Percentiles rank a stretch among this genome's conserved stretches.
Evolutionary conservation across 2,113 vertebrate species (phyloP).

Genomic region (Phocoena phocoena): DNA sequence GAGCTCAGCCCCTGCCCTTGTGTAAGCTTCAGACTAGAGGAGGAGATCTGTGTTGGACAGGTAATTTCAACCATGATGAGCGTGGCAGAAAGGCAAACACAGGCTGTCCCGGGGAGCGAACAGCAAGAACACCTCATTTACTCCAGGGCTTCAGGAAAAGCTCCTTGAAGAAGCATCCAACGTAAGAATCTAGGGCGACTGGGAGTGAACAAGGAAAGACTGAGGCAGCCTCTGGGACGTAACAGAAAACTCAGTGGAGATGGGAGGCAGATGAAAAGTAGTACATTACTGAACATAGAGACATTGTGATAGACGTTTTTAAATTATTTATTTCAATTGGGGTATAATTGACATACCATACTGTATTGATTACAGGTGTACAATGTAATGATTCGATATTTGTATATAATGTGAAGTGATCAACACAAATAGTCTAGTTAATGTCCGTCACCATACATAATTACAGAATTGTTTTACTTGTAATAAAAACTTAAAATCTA

Average conservation of each 20-base stretch:
- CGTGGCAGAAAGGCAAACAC: not conserved
- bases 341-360: not conserved
- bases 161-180: not conserved
- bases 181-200: not conserved
- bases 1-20: not conserved
- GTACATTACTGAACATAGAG: rapidly evolving
- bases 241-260: not conserved
- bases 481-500: not conserved
- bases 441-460: not conserved
- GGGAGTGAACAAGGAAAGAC: not conserved
- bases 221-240: not conserved
- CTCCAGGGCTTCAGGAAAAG: not conserved
- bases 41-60: not conserved
- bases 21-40: not conserved
- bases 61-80: not conserved
- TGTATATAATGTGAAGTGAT: not conserved
- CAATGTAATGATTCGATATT: not conserved
- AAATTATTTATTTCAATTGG: not conserved
- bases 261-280: not conserved
- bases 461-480: not conserved
- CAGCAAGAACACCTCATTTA: not conserved
- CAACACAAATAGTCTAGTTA: not conserved
- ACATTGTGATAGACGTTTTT: not conserved
- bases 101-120: not conserved
- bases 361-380: not conserved